Base-by-base conservation (phyloP, 2,113 vertebrate species). In the Rhinichthys klamathensis region DNA sequence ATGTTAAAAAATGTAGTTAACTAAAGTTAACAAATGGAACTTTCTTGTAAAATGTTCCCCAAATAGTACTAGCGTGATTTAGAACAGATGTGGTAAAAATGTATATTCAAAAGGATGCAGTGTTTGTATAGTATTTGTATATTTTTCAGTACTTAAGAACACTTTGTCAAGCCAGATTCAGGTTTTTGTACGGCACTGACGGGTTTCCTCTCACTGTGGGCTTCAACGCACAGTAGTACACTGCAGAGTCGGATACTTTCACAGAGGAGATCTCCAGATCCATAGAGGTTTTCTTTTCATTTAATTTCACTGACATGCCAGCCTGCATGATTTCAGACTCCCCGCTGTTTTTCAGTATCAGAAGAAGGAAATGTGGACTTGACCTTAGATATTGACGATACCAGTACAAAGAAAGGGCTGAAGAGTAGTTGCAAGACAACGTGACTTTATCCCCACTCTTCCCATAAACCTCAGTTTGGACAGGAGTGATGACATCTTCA, bases 121-220 rank as follows among this genome's bases (percentile, higher is more conserved):
- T 76, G 46, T 76, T 76, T 76, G 15, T 12, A n/a, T n/a, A 38
- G 4, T n/a, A 13, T 51, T 76, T 23, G 0, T 51, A 18, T 76
- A 21, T 32, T 21, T 76, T 21, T 51, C 77, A 63, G 77, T n/a
- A 1, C 35, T 80, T 41, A 61, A 63, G 61, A n/a, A 0, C 21
- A 10, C 56, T 18, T 44, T 65, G 78, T 46, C 15, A 41, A 30
- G 58, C 4, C 23, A 80, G 58, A 27, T 65, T 63, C n/a, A 63
- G 78, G 78, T 89, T 87, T 89, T 89, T 89, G 88, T 89, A 80
- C 67, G 23, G 58, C 18, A 44, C 35, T 72, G 44, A 9, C 10
- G 12, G 27, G 75, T 63, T 82, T 73, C 25, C 63, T 84, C 63
- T 69, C 73, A 79, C 84, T 35, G 83, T 84, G 83, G 81, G 49